phyloP scores from a whole-genome alignment of 2,113 vertebrate species.

The Onychorhynchus coronatus region DNA sequence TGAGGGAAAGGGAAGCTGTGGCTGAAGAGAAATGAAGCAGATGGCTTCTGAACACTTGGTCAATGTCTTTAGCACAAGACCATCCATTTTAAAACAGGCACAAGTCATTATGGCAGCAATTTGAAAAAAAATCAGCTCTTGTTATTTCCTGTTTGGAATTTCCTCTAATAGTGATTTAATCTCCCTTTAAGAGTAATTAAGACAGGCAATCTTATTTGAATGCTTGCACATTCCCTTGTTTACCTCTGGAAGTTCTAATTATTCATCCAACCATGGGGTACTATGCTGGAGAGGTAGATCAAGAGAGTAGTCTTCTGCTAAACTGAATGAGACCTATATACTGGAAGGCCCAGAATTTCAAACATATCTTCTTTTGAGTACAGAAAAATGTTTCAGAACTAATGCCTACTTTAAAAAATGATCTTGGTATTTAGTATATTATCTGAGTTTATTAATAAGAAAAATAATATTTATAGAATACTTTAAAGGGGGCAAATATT shows the following conservation, averaged over 20 bases:
- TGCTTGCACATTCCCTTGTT: not conserved
- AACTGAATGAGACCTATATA: not conserved
- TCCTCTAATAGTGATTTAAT: not conserved
- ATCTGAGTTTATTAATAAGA: not conserved
- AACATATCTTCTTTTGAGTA: not conserved
- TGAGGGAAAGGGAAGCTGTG: not conserved
- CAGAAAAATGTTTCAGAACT: not conserved
- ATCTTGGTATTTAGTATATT: not conserved
- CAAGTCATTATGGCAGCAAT: not conserved
- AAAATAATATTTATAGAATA: not conserved
- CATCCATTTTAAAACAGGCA: not conserved
- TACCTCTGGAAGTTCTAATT: not conserved
- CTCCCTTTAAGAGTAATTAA: not conserved
- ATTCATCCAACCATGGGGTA: not conserved
- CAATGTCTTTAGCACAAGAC: not conserved
- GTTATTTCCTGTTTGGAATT: not conserved
- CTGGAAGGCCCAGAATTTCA: not conserved
- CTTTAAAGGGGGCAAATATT: not conserved
- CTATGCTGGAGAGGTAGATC: accelerated
- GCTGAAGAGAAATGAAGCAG: not conserved
- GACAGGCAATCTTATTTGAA: not conserved
- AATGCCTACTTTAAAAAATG: not conserved
- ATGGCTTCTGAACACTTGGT: not conserved
- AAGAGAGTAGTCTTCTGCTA: not conserved
- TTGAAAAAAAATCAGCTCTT: not conserved